Conservation (phyloP, 1,140 invertebrate genomes). For the Eumeta japonica region DNA sequence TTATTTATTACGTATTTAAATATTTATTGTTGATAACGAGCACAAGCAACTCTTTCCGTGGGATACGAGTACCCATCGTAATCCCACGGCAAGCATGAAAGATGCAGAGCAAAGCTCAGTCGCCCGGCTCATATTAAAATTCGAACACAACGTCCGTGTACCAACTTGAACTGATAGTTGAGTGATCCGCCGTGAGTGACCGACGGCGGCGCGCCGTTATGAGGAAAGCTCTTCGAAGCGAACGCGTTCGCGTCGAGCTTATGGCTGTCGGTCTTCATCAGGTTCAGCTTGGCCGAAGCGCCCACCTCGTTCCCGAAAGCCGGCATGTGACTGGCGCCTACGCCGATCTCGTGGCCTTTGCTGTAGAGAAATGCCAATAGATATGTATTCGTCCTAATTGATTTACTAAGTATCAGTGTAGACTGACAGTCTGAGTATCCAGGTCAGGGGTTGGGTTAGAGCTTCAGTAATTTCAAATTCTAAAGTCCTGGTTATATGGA, state of each 20-base stretch:
- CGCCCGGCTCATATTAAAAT: too few relatives aligned
- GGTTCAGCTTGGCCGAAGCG: conserved; percentile 20
- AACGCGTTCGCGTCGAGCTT: conserved; percentile 25
- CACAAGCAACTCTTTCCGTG: neutral
- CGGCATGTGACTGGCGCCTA: conserved; percentile 20
- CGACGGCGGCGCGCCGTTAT: conserved; percentile 21
- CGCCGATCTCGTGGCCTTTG: conserved; percentile 16
- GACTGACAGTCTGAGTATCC: too few relatives aligned
- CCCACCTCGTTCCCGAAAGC: conserved; percentile 21
- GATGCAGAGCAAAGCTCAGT: too few relatives aligned
- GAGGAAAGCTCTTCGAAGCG: conserved; percentile 22
- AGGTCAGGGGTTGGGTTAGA: too few relatives aligned
- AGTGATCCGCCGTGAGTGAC: conserved; percentile 26
- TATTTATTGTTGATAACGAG: neutral
- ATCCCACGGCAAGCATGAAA: neutral
- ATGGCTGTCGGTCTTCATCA: conserved; percentile 28
- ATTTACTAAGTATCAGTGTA: too few relatives aligned
- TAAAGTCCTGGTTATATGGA: too few relatives aligned
- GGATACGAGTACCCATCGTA: conserved; percentile 1
- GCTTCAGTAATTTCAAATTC: too few relatives aligned
- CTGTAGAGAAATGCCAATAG: conserved; percentile 7
- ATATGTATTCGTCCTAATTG: too few relatives aligned
- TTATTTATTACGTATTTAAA: neutral
- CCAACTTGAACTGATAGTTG: conserved; percentile 28
- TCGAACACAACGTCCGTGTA: too few relatives aligned